These are phyloP conservation scores for Agrotis segetum DNA, from an alignment of 2,888 invertebrate species.

Conservation along the genomic window DNA sequence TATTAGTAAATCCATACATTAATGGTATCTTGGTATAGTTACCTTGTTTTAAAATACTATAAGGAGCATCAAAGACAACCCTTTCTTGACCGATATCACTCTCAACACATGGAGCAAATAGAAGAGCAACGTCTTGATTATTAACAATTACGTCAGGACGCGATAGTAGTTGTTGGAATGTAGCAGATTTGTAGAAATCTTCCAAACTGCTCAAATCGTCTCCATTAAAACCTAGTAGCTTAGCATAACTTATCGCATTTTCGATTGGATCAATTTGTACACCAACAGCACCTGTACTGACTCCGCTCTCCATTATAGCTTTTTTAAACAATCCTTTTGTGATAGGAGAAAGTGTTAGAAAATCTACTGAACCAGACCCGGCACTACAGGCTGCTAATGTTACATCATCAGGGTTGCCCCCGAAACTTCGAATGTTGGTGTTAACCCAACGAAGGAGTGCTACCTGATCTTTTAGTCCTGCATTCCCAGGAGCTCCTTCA, in stretches of 20 bases:
- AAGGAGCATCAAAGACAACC: conserved; percentile 57
- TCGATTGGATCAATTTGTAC: conserved; percentile 75
- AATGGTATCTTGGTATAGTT: conserved; percentile 59
- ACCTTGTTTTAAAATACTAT: conserved; percentile 55
- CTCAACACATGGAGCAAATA: conserved; percentile 72
- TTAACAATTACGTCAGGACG: conserved; percentile 12
- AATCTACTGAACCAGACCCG: conserved; percentile 75
- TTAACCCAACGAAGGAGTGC: conserved; percentile 77
- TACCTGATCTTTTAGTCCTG: conserved; percentile 82
- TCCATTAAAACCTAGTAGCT: conserved; percentile 67
- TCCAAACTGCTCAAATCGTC: conserved; percentile 73
- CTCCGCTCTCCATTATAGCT: conserved; percentile 77
- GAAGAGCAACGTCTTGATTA: conserved; percentile 46
- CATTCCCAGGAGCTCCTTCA: conserved; percentile 78
- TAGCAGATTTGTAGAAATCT: conserved; percentile 74
- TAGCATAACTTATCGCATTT: conserved; percentile 74
- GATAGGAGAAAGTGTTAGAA: conserved; percentile 74
- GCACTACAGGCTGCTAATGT: conserved; percentile 78
- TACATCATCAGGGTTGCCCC: conserved; percentile 80
- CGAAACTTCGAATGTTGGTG: conserved; percentile 76
- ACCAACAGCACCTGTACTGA: conserved; percentile 65
- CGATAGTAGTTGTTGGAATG: conserved; percentile 66
- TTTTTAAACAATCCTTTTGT: conserved; percentile 76
- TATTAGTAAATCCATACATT: conserved; percentile 70
- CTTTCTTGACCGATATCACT: conserved; percentile 62